Percentiles rank a stretch among this genome's conserved stretches.
Evolutionary conservation across 1,140 invertebrate species (phyloP).

Genomic region (Scaptomyza graminum): DNA sequence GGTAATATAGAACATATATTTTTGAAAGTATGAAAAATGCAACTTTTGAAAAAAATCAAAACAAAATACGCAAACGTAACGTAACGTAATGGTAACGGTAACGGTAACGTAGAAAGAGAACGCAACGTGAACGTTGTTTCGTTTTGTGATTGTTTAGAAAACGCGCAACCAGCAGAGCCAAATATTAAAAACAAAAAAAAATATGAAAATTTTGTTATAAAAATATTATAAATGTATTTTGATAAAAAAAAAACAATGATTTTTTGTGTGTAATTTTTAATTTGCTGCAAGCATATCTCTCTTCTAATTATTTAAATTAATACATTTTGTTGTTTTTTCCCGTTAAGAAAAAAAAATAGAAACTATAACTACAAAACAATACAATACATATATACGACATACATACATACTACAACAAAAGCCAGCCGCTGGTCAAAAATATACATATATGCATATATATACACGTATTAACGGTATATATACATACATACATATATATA

Average conservation of each 20-base stretch:
- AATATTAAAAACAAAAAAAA: not conserved
- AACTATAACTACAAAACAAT: constrained; percentile 17
- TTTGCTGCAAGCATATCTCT: constrained; percentile 44
- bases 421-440: constrained; percentile 34
- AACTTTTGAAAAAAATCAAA: constrained; percentile 76
- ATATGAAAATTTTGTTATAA: constrained; percentile 26
- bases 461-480: no score
- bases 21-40: constrained; percentile 75
- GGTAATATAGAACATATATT: constrained; percentile 68
- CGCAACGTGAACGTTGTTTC: constrained; percentile 25
- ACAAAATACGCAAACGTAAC: constrained; percentile 1
- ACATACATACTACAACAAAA: constrained; percentile 49
- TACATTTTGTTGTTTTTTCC: constrained; percentile 30
- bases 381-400: constrained; percentile 52
- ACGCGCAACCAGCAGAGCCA: constrained; percentile 29
- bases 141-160: constrained; percentile 34
- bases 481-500: no score
- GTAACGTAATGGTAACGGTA: constrained; percentile 17
- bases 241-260: constrained; percentile 33
- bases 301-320: constrained; percentile 29
- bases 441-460: no score
- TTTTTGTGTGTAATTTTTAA: constrained; percentile 32
- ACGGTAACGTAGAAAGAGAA: not conserved
- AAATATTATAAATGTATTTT: constrained; percentile 26
- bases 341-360: not conserved